A percentile compares a stretch with the other conserved stretches of the same genome.
phyloP scores from a whole-genome alignment of 2,888 invertebrate genomes.

The Coenonympha glycerion region DNA sequence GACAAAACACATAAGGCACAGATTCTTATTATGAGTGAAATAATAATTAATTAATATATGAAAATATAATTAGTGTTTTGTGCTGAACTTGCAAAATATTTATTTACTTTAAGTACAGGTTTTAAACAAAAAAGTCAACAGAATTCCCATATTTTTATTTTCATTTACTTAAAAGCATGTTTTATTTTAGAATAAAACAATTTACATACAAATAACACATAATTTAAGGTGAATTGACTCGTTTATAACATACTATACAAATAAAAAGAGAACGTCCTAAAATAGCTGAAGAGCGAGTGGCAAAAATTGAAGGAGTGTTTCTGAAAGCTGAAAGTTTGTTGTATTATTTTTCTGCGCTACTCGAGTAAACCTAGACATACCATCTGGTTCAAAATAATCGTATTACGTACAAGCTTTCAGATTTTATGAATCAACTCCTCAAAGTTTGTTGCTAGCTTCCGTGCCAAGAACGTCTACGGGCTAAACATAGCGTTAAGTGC shows the following conservation, averaged over 20 bases:
- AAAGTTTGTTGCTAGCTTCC: neutral
- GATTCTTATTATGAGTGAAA: too few relatives aligned
- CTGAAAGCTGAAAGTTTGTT: neutral
- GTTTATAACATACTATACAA: constrained; percentile 66
- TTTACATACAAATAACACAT: constrained; percentile 73
- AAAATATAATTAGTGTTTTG: neutral
- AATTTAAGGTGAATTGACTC: constrained; percentile 73
- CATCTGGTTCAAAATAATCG: neutral
- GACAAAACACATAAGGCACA: too few relatives aligned
- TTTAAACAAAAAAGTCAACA: constrained; percentile 54
- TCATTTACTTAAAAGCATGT: constrained; percentile 75
- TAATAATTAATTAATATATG: too few relatives aligned
- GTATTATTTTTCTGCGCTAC: neutral
- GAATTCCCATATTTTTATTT: constrained; percentile 74
- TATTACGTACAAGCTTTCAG: neutral
- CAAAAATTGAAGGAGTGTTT: neutral
- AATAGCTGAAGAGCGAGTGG: neutral
- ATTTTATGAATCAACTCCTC: neutral
- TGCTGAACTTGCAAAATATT: too few relatives aligned
- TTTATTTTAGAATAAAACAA: constrained; percentile 72
- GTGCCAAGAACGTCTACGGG: constrained; percentile 23
- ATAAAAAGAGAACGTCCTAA: constrained; percentile 36
- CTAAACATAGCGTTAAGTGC: constrained; percentile 41
- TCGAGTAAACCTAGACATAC: neutral
- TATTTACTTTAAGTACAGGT: constrained; percentile 23